Evolutionary conservation across 2,113 vertebrate species (phyloP).

Genomic region (Bucco capensis): DNA sequence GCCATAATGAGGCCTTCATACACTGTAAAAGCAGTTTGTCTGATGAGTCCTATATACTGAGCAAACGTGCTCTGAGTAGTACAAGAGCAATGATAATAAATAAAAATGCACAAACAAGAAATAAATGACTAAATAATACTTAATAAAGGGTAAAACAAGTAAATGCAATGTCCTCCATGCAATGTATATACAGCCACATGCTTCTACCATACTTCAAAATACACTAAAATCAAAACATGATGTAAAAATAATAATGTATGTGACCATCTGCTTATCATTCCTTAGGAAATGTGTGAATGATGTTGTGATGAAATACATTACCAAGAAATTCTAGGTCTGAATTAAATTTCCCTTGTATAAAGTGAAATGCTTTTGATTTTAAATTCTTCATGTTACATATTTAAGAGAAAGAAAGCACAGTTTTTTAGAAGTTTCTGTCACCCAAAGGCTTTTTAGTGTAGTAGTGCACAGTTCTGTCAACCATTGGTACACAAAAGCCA

Average conservation of each 20-base stretch:
- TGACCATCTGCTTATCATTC: neutral
- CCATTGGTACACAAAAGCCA: neutral
- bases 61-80: neutral
- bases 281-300: neutral
- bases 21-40: neutral
- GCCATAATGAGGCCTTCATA: neutral
- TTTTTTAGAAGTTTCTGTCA: neutral
- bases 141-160: neutral
- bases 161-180: neutral
- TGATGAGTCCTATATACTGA: neutral
- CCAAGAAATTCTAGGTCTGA: neutral
- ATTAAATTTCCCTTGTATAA: neutral
- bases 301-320: neutral
- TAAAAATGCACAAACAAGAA: neutral
- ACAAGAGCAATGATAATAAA: neutral
- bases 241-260: neutral
- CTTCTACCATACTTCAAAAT: neutral
- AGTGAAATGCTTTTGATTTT: neutral
- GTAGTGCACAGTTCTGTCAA: neutral
- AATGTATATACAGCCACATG: neutral
- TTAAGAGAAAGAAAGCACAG: neutral
- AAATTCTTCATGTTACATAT: neutral
- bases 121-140: neutral
- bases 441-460: neutral
- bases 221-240: neutral